Evolutionary conservation across 2,797 vertebrate species (phyloP), one percentile per base, ranked within the genome.

Genomic region (Gymnoscopelus microlampas): DNA sequence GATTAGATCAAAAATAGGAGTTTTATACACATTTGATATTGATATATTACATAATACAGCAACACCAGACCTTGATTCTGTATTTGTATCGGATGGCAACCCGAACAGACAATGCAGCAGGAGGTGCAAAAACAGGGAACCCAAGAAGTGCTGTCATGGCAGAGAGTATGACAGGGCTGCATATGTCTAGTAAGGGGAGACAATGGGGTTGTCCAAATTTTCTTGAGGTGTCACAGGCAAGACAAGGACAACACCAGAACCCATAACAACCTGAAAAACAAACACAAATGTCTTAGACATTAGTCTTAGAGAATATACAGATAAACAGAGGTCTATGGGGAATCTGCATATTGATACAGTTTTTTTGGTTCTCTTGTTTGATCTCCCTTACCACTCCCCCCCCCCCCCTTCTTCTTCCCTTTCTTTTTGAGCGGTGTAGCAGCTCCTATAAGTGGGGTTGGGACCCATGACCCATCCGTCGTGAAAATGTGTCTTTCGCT

Each of bases 221-320:
- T 0, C 9, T 66, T 15, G 90, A 48, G 3, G 90, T 88, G 0
- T 80, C 85, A 65, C 82, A 74, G 49, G 88, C 83, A 0, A 90
- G 72, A 49, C 83, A 91, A 8, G 90, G 85, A 14, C 76, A 79
- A 70, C 89, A 90, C 84, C 85, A 91, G 76, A 80, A 91, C 3
- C 85, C 88, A 61, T 87, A 87, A 71, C 85, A 89, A 23, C 86
- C 84, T 88, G 60, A 35, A 67, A 70, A 48, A 13, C 13, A 26
- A 49, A 26, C 19, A 50, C 1, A 10, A 49, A 49, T 3, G 3
- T 12, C 49, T 50, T 50, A 14, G 49, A 11, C 14, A 12, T 50
- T 50, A 2, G 2, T 26, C 49, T 5, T 8, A 39, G 10, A 14
- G 10, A 10, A 44, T 39, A 55, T 47, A 47, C 7, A 24, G 29